These are phyloP conservation scores for Mobula birostris DNA, from an alignment of 2,113 vertebrate species.

Conservation along the genomic window DNA sequence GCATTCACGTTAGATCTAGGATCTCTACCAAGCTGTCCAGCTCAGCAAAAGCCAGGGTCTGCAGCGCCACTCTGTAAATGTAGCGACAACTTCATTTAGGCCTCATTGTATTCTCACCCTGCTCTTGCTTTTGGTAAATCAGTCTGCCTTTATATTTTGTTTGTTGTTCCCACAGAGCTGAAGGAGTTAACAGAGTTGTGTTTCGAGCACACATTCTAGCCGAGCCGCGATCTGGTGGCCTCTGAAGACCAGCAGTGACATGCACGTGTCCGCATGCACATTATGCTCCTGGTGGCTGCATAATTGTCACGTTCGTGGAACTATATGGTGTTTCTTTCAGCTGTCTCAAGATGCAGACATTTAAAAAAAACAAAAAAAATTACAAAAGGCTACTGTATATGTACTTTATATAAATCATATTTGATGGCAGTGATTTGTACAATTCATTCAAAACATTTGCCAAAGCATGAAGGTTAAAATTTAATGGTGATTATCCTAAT, in stretches of 20 bases:
- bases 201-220: background rate
- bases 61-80: background rate
- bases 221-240: conserved; percentile 25
- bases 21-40: background rate
- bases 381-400: conserved; percentile 33
- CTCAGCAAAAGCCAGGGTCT: background rate
- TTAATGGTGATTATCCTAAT: conserved; percentile 35
- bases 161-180: background rate
- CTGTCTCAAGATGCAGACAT: conserved; percentile 34
- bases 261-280: conserved; percentile 38
- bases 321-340: conserved; percentile 36
- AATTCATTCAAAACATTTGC: conserved; percentile 38
- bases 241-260: conserved; percentile 33
- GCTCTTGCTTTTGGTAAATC: background rate
- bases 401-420: conserved; percentile 37
- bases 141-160: background rate
- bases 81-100: background rate
- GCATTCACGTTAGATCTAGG: background rate
- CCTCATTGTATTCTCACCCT: background rate
- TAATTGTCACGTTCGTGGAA: conserved; percentile 37
- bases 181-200: conserved; percentile 26
- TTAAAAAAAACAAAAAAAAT: conserved; percentile 29
- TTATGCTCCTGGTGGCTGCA: conserved; percentile 36
- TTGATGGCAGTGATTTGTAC: conserved; percentile 37
- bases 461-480: conserved; percentile 35